Conservation (phyloP, 2,888 invertebrate species). For the Camponotus fellah region DNA sequence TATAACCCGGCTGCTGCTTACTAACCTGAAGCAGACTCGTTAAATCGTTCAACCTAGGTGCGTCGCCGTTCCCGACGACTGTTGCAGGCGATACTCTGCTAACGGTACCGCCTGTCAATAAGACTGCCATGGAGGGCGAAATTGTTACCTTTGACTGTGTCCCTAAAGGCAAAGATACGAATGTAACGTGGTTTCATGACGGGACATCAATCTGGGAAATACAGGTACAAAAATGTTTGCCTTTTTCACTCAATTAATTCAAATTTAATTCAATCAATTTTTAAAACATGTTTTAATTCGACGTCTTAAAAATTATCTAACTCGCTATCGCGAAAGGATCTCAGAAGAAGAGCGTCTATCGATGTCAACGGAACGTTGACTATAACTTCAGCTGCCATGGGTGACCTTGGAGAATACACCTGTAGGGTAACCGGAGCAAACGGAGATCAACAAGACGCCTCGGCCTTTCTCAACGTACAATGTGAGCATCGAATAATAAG, state of each 20-base stretch:
- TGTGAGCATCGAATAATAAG: constrained; percentile 88
- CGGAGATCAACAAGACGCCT: constrained; percentile 92
- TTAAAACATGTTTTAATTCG: neutral
- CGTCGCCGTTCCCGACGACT: constrained; percentile 83
- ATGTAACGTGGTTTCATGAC: constrained; percentile 88
- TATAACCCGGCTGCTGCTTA: constrained; percentile 77
- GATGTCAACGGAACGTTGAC: constrained; percentile 93
- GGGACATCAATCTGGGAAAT: constrained; percentile 86
- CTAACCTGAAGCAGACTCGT: constrained; percentile 84
- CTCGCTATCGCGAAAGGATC: constrained; percentile 86
- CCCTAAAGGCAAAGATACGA: constrained; percentile 90
- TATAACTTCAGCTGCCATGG: constrained; percentile 92
- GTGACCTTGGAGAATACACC: constrained; percentile 95
- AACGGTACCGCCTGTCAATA: constrained; percentile 95
- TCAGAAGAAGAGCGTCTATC: constrained; percentile 88
- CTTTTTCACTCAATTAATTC: neutral
- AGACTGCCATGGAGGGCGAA: constrained; percentile 94
- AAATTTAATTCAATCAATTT: neutral
- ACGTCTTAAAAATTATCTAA: neutral
- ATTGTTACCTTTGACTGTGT: constrained; percentile 94
- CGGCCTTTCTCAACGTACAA: constrained; percentile 96
- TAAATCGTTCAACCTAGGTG: constrained; percentile 85
- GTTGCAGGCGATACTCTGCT: constrained; percentile 94
- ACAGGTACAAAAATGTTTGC: constrained; percentile 75
- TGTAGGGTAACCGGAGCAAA: constrained; percentile 93